Evolutionary conservation across 2,888 invertebrate species (phyloP), one percentile per base, ranked within the genome.

Genomic region (Epirrhoe alternata): DNA sequence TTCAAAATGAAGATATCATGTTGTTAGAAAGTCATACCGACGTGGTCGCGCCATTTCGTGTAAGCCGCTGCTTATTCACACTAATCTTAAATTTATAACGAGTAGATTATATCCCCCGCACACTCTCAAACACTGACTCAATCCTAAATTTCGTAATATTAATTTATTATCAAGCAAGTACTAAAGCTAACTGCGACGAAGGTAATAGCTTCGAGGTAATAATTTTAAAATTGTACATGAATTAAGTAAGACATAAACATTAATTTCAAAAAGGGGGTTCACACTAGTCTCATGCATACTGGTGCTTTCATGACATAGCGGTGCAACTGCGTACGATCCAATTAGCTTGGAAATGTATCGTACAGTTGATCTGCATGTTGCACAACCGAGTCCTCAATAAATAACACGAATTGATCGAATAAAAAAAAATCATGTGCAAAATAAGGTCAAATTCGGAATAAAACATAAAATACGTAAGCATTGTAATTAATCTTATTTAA

Each of bases 401-500:
- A 47, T 74, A 80, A 80, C 74, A 76, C 57, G 63, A 61, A 71
- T 64, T 63, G 65, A 3, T 51, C 30, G 6, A 52, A 67, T 69
- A 56, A 60, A 70, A 71, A n/a, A 72, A 65, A 75, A 72, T 72
- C 72, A 62, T 65, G 62, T 72, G 77, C 72, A 73, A 75, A 75
- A 72, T 61, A 74, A 77, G 73, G 73, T 71, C 74, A 77, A 76
- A 73, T 79, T 75, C 74, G 74, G 77, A 79, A 77, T 83, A 31
- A 78, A 73, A 78, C 72, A 77, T 78, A 82, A 83, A 81, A 77
- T 76, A 33, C 49, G 47, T 17, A 81, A 79, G 73, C 71, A 81
- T 80, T 78, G 73, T 76, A 83, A 82, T 75, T 76, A 51, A 24
- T 58, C 49, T 35, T 53, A 81, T 82, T 81, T 81, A 85, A 85